These are phyloP conservation scores for Micropoecilia bifurca DNA, from an alignment of 2,797 vertebrate species.

Conservation along the genomic window DNA sequence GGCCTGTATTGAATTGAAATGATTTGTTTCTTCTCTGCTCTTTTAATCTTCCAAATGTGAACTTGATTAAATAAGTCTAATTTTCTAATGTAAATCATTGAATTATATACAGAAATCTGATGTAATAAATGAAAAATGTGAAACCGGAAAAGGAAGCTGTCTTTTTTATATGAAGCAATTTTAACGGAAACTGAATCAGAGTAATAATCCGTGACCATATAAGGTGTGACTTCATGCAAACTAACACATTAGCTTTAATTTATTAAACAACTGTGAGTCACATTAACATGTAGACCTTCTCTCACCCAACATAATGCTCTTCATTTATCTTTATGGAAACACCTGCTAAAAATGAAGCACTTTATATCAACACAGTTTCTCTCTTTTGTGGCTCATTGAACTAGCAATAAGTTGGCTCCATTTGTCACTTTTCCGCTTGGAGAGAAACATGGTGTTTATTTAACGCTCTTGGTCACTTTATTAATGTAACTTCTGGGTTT, in stretches of 20 bases:
- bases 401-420: neutral
- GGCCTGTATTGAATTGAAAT: neutral
- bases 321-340: neutral
- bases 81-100: constrained; percentile 81
- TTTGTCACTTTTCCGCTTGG: neutral
- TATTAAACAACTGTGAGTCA: neutral
- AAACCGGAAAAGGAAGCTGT: constrained; percentile 2
- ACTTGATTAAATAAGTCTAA: constrained; percentile 75
- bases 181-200: neutral
- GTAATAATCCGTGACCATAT: neutral
- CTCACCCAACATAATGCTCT: neutral
- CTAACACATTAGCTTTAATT: neutral
- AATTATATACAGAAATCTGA: constrained; percentile 69
- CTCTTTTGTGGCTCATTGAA: neutral
- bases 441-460: neutral
- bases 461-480: neutral
- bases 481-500: neutral
- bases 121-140: constrained; percentile 73
- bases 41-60: constrained; percentile 74
- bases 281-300: neutral
- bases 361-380: neutral
- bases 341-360: neutral
- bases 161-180: neutral
- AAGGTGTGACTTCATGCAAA: neutral
- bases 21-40: constrained; percentile 10